Conservation (phyloP, 2,113 vertebrate genomes). For the Machaerirhynchus nigripectus region DNA sequence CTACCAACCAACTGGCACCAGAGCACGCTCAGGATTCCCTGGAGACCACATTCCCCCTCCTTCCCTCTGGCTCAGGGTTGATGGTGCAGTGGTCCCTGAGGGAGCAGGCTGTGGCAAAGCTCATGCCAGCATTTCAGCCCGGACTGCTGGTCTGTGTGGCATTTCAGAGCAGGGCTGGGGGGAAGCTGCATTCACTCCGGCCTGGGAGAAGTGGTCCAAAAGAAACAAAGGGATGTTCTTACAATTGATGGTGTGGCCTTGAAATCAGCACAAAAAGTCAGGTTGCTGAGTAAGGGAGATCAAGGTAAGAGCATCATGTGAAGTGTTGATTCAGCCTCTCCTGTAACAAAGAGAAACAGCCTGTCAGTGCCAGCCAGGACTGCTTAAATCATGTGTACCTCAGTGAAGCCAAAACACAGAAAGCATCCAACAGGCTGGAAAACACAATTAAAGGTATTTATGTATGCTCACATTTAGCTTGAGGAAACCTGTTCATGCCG, state of each 20-base stretch:
- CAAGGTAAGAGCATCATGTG: not conserved
- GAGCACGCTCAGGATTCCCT: not conserved
- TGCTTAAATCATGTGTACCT: not conserved
- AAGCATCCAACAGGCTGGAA: not conserved
- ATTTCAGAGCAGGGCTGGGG: not conserved
- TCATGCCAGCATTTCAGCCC: not conserved
- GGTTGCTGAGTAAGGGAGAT: slow-evolving; percentile 6
- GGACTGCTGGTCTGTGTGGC: fast-evolving
- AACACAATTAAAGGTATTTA: not conserved
- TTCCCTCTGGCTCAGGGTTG: not conserved
- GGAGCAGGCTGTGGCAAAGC: not conserved
- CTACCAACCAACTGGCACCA: not conserved
- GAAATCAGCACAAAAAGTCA: not conserved
- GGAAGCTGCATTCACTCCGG: not conserved
- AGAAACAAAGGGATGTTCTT: not conserved
- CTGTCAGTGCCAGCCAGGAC: not conserved
- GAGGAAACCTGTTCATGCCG: fast-evolving
- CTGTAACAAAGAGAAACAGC: slow-evolving; percentile 7
- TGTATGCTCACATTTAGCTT: not conserved
- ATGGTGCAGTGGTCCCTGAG: not conserved
- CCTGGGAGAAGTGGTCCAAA: not conserved
- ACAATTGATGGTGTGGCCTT: fast-evolving
- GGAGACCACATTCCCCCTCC: not conserved
- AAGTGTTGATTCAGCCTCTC: slow-evolving; percentile 10
- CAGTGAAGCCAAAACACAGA: not conserved